Base-by-base conservation (phyloP, 2,888 invertebrate genomes). In the Drymonia ruficornis region DNA sequence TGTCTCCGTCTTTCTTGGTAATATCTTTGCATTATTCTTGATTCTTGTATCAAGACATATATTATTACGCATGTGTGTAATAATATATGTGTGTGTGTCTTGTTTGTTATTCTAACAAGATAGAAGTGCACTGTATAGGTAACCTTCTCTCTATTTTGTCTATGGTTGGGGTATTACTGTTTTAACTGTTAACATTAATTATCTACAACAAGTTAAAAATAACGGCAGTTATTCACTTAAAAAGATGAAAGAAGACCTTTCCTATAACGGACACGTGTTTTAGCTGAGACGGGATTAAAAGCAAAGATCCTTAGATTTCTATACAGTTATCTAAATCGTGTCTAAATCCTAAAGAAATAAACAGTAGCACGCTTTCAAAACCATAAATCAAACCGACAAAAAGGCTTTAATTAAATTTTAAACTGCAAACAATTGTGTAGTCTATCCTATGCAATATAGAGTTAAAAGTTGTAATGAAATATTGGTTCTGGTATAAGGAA, bases 331-430 rank as follows among this genome's bases (percentile, higher is more conserved):
- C 54, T 52, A 52, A 59, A 61, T 56, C 52, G 59, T 69, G 64
- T 57, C 54, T 52, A 52, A 59, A 61, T 56, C 52, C 52, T 23
- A 53, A 61, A 46, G 23, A 61, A 63, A 65, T 61, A 56, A 63
- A 70, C 70, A 67, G 69, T 61, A 70, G 70, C 67, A 46, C 28
- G 13, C 51, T 70, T 65, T 61, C 12, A 59, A 70, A 58, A n/a
- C 55, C 60, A 66, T 61, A 64, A 69, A 62, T 62, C 56, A 62
- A 56, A 42, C 18, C 18, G 42, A 59, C 54, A 54, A 61, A 59
- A 57, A 56, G 46, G 31, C 15, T 45, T 36, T 56, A 45, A 61
- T 52, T 49, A 36, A 50, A 54, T 53, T 50, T 34, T 2, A 13
- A 42, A 46, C 1, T 2, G 0, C 42, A 55, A 16, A 45, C 44